Percentiles rank a stretch among this genome's conserved stretches.
These are phyloP conservation scores for Mythimna albipuncta DNA, from an alignment of 2,888 invertebrate species.

Conservation along the genomic window DNA sequence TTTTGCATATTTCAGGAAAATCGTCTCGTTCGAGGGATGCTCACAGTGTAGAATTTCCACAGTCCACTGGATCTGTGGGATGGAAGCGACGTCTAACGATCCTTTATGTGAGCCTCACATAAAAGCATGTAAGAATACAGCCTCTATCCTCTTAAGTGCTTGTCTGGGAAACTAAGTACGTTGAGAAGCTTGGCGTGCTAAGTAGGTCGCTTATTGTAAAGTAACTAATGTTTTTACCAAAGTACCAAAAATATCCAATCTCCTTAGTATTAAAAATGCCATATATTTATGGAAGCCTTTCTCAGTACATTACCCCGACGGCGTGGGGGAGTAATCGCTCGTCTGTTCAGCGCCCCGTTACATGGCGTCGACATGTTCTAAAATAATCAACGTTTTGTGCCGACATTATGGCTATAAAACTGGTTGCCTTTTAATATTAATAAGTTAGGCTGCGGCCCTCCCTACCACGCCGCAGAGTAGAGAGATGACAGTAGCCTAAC, in stretches of 20 bases:
- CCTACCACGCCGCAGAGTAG: not conserved
- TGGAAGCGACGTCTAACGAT: constrained; percentile 6
- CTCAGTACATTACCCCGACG: constrained; percentile 27
- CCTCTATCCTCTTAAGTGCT: not conserved
- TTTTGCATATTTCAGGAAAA: constrained; percentile 61
- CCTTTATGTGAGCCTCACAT: not conserved
- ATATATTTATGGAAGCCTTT: constrained; percentile 20
- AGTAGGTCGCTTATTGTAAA: not conserved
- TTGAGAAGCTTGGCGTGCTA: not conserved
- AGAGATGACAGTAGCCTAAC: constrained; percentile 6
- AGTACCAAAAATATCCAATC: not conserved
- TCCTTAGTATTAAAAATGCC: constrained; percentile 10
- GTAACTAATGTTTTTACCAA: too few relatives aligned
- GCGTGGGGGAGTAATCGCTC: constrained; percentile 13
- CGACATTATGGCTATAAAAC: constrained; percentile 31
- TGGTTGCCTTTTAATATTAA: constrained; percentile 50
- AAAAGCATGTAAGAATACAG: not conserved
- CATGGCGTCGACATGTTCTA: constrained; percentile 37
- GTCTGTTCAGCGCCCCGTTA: constrained; percentile 23
- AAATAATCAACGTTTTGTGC: constrained; percentile 47
- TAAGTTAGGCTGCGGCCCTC: constrained; percentile 31
- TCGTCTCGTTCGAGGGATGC: constrained; percentile 31
- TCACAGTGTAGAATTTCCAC: constrained; percentile 27
- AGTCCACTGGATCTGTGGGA: constrained; percentile 22
- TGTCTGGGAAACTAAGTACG: not conserved